phyloP scores from a whole-genome alignment of 53 echinoderm and acorn worm genomes.

The Apostichopus leukothele region DNA sequence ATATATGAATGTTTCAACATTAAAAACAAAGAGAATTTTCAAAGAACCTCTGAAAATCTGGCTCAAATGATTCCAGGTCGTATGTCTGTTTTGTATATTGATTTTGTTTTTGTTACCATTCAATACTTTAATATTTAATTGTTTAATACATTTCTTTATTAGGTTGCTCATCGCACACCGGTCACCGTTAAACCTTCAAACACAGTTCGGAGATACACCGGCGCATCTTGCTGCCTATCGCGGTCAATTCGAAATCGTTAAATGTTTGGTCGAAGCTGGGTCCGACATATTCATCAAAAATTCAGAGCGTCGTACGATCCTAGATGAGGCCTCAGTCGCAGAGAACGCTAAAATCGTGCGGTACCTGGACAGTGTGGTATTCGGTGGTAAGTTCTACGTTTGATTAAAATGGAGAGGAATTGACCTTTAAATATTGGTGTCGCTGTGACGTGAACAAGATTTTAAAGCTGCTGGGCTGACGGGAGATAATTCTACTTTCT shows the following conservation, averaged over 20 bases:
- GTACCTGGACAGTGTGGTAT: slow-evolving; percentile 49
- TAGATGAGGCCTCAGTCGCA: slow-evolving; percentile 56
- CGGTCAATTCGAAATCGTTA: slow-evolving; percentile 65
- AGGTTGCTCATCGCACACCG: slow-evolving; percentile 68
- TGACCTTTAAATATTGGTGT: too few relatives aligned
- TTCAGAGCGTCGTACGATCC: slow-evolving; percentile 58
- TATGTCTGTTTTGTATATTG: too few relatives aligned
- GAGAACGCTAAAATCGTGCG: slow-evolving; percentile 56
- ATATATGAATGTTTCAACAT: too few relatives aligned
- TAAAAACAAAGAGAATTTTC: too few relatives aligned
- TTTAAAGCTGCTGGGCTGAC: too few relatives aligned
- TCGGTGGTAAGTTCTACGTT: slow-evolving; percentile 16
- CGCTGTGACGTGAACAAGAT: too few relatives aligned
- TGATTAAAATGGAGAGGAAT: not conserved
- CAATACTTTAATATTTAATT: too few relatives aligned
- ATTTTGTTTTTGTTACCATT: too few relatives aligned
- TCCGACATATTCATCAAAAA: slow-evolving; percentile 58
- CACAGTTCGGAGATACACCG: slow-evolving; percentile 87
- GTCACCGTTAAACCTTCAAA: slow-evolving; percentile 67
- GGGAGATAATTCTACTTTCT: too few relatives aligned
- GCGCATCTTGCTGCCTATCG: slow-evolving; percentile 82
- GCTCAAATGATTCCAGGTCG: too few relatives aligned
- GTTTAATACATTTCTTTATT: not conserved
- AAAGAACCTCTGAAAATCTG: too few relatives aligned
- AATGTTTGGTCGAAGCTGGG: slow-evolving; percentile 71